Conservation (phyloP, 2,888 invertebrate genomes). For the Dynastes tityus region DNA sequence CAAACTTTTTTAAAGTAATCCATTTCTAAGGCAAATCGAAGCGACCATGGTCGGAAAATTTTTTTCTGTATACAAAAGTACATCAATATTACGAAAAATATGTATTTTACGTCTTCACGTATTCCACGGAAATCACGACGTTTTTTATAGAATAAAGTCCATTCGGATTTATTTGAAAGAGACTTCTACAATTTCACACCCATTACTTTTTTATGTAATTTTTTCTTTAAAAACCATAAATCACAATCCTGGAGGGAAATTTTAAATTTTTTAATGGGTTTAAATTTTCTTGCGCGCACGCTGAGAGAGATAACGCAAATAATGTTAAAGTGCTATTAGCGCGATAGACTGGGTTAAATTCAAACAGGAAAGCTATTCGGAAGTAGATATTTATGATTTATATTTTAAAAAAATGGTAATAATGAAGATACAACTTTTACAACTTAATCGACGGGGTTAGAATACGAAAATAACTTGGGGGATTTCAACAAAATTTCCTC, state of each 20-base stretch:
- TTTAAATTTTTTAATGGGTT: constrained; percentile 37
- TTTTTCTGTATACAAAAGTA: not conserved
- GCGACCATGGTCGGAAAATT: not conserved
- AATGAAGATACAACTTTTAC: not conserved
- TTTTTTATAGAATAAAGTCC: not conserved
- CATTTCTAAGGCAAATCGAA: not conserved
- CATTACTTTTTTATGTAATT: not conserved
- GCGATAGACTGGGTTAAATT: constrained; percentile 21
- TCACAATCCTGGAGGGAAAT: not conserved
- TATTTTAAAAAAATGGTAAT: not conserved
- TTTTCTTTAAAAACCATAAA: constrained; percentile 18
- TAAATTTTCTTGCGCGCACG: constrained; percentile 7
- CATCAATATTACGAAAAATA: not conserved
- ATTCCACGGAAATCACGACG: not conserved
- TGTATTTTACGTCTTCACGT: not conserved
- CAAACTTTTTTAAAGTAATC: constrained; percentile 48
- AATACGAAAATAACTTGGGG: not conserved
- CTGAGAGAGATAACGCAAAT: not conserved
- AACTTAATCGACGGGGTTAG: not conserved
- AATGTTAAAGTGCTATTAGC: constrained; percentile 12
- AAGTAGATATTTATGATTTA: constrained; percentile 22
- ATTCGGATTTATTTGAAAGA: not conserved
- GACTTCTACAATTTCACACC: constrained; percentile 3
- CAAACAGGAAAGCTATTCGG: constrained; percentile 5
- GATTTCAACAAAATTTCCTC: not conserved